Evolutionary conservation across 2,797 vertebrate genomes (phyloP), one percentile per base, ranked within the genome.

Genomic region (Tenualosa thibaudeaui): DNA sequence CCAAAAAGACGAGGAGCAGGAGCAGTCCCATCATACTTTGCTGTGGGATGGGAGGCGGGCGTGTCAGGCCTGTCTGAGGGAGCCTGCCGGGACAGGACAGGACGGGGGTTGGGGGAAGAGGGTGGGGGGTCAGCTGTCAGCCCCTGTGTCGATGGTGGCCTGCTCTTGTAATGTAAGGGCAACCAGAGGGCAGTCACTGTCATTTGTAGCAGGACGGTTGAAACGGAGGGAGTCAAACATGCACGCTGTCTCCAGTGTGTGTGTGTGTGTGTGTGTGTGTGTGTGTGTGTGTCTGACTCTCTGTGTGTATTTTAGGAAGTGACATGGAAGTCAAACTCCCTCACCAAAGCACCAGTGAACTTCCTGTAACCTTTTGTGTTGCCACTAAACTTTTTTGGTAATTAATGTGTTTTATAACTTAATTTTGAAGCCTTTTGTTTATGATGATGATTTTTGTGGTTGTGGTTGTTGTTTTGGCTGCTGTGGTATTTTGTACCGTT

Each of bases 81-180:
- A 89, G 88, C n/a, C 71, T 82, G 83, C 46, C 50, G n/a, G 86
- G 24, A 50, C 5, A 6, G 22, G 31, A n/a, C 46, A 46, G 46
- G 46, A 46, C 46, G 15, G 71, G 24, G 71, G 68, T 56, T 88
- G 40, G 84, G 75, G 89, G 83, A 87, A 87, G 90, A 83, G 89
- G 91, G 90, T 75, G 90, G 95, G 93, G 93, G 95, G 94, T 94
- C 94, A 93, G 86, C 93, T 95, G 95, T 96, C 94, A 95, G 93
- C 90, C 89, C 91, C 90, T 93, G 92, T 91, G 89, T 95, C 95
- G 92, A 92, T 93, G 94, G 93, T 93, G 92, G 91, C 93, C 94
- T 93, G 93, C 90, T 91, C 92, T 91, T 93, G 93, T 94, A 94
- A 92, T 94, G 92, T 94, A 92, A 78, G 90, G 89, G 46, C 86